These are phyloP conservation scores for Polymixis lichenea DNA, from an alignment of 2,888 invertebrate species.

Conservation along the genomic window DNA sequence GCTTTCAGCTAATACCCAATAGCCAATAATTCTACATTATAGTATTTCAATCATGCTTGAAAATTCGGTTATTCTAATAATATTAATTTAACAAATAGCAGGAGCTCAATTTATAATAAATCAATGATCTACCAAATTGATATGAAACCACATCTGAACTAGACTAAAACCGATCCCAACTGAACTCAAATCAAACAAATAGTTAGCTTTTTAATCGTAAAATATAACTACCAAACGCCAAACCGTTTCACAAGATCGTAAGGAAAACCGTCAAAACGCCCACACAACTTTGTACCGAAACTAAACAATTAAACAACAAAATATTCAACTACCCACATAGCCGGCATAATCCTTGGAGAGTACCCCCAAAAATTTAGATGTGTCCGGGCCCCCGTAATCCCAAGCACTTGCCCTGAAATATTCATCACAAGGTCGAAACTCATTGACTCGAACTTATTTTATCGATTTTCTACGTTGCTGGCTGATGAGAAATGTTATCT, in stretches of 20 bases:
- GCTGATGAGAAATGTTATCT: conserved; percentile 10
- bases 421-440: conserved; percentile 52
- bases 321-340: conserved; percentile 44
- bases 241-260: not conserved
- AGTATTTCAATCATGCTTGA: not conserved
- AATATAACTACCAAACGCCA: conserved; percentile 7
- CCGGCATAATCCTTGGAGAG: conserved; percentile 42
- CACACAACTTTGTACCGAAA: conserved; percentile 18
- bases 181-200: not conserved
- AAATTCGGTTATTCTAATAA: not conserved
- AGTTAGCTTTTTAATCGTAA: not conserved
- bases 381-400: conserved; percentile 37
- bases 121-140: not conserved
- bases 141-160: not conserved
- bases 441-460: conserved; percentile 36
- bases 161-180: not conserved
- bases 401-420: conserved; percentile 47
- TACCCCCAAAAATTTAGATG: conserved; percentile 50
- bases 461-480: conserved; percentile 45
- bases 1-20: not conserved
- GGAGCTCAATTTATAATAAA: not conserved
- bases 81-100: not conserved
- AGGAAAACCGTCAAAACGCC: conserved; percentile 25
- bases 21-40: not conserved
- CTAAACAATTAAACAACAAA: conserved; percentile 47